Evolutionary conservation across 2,797 vertebrate genomes (phyloP).

Genomic region (Dromococcyx pavoninus): DNA sequence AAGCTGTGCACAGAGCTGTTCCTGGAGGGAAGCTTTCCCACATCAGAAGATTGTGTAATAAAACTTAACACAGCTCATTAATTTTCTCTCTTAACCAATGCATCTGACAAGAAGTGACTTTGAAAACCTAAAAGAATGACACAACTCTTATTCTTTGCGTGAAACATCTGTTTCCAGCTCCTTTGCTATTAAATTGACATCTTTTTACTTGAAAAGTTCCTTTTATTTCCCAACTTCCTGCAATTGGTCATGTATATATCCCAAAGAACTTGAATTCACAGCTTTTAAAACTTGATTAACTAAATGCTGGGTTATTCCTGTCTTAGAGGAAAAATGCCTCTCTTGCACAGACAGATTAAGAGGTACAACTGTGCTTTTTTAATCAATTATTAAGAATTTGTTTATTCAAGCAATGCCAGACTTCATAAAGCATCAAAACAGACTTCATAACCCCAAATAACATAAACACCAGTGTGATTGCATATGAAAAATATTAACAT

Average conservation of each 20-base stretch:
- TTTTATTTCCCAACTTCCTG: constrained; percentile 82
- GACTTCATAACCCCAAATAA: constrained; percentile 68
- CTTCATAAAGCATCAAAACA: constrained; percentile 69
- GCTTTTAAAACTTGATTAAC: constrained; percentile 70
- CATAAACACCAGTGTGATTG: constrained; percentile 42
- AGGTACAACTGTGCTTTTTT: constrained; percentile 48
- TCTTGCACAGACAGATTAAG: constrained; percentile 11
- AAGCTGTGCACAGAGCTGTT: constrained; percentile 61
- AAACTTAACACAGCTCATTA: constrained; percentile 84
- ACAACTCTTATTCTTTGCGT: constrained; percentile 66
- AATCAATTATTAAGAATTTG: constrained; percentile 75
- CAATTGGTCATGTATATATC: constrained; percentile 77
- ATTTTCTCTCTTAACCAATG: constrained; percentile 81
- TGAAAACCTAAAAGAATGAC: constrained; percentile 79
- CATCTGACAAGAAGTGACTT: constrained; percentile 83
- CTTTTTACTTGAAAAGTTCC: constrained; percentile 82
- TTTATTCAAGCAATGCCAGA: constrained; percentile 71
- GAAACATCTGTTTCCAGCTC: constrained; percentile 83
- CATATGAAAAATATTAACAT: constrained; percentile 71
- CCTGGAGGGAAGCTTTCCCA: constrained; percentile 72
- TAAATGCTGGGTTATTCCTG: constrained; percentile 48
- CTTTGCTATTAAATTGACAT: constrained; percentile 81
- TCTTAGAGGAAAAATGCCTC: constrained; percentile 47
- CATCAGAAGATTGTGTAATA: constrained; percentile 78
- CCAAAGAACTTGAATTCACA: constrained; percentile 71